Percentiles rank a stretch among this genome's conserved stretches.
Conservation (phyloP, 2,888 invertebrate genomes). For the Geophilus truncorum region DNA sequence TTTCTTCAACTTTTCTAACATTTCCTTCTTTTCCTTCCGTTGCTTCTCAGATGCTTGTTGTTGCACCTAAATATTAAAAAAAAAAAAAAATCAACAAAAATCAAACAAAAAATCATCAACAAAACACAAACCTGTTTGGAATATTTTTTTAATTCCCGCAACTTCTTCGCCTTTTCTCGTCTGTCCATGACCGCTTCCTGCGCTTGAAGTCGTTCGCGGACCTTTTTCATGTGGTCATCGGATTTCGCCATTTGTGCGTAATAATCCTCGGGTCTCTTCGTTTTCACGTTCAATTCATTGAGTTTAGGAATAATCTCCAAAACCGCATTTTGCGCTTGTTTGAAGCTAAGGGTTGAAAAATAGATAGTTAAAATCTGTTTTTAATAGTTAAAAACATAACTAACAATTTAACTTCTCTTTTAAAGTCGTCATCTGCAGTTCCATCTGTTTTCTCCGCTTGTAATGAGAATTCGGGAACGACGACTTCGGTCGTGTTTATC, state of each 20-base stretch:
- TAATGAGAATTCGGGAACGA: constrained; percentile 73
- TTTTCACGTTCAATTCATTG: constrained; percentile 67
- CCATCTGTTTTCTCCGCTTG: constrained; percentile 38
- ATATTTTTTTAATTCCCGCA: constrained; percentile 85
- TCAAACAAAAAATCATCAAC: background rate
- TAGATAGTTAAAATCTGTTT: background rate
- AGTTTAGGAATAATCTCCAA: constrained; percentile 72
- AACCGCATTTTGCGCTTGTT: constrained; percentile 67
- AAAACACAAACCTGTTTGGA: constrained; percentile 66
- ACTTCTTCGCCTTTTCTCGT: constrained; percentile 81
- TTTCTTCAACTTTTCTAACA: constrained; percentile 88
- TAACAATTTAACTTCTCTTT: constrained; percentile 71
- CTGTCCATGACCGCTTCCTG: constrained; percentile 79
- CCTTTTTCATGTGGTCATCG: constrained; percentile 96
- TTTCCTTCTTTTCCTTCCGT: constrained; percentile 82
- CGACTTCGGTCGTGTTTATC: constrained; percentile 65
- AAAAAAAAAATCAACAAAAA: background rate
- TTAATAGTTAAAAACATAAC: background rate
- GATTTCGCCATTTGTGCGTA: constrained; percentile 99
- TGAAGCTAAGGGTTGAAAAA: constrained; percentile 46
- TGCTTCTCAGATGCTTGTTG: constrained; percentile 76
- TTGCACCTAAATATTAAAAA: constrained; percentile 56
- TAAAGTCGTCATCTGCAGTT: constrained; percentile 55
- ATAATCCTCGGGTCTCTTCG: constrained; percentile 88
- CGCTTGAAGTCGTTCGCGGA: constrained; percentile 72